Base-by-base conservation (phyloP, 2,113 vertebrate species). In the Abramis brama region DNA sequence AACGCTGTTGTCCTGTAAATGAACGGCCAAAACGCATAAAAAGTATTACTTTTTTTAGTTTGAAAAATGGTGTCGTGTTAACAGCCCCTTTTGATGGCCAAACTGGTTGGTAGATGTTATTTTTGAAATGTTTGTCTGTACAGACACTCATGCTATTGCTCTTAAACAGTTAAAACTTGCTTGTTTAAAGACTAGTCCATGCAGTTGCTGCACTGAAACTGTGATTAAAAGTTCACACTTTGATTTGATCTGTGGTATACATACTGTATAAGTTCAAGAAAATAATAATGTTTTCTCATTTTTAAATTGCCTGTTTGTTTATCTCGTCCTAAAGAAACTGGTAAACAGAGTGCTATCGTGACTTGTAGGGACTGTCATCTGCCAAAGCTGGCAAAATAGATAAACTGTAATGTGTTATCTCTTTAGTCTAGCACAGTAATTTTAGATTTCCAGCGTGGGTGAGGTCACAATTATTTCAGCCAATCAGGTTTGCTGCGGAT, bases 211-310 rank as follows among this genome's bases (percentile, higher is more conserved):
- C 83, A 15, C 86, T 85, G 90, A 91, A 88, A 90, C 89, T 83
- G 68, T 66, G 85, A 90, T 91, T 87, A 89, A 92, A 92, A 90
- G 88, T 91, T 92, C 86, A 89, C 84, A 81, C 71, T 55, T 70
- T 5, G 86, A 91, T 87, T 90, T 86, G 87, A 91, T 78, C 87
- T n/a, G 13, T 21, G 7, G 30, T 19, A 59, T 21, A 78, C 19
- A 30, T 19, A 52, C 50, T 52, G 13, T 52, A 39, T n/a, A 33
- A 36, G 30, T 70, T n/a, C 70, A n/a, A 73, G 19, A n/a, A 73
- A 43, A 71, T 23, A 43, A 71, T 23, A 2, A n/a, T 45, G 5
- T 5, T 25, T 79, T 79, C 21, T 17, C 11, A 4, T 60, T 79
- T 78, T 79, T 39, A 43, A 62, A 62, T 17, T 62, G 77, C 36